These are phyloP conservation scores for Cacatua alba DNA, from an alignment of 2,113 vertebrate species.

Conservation along the genomic window DNA sequence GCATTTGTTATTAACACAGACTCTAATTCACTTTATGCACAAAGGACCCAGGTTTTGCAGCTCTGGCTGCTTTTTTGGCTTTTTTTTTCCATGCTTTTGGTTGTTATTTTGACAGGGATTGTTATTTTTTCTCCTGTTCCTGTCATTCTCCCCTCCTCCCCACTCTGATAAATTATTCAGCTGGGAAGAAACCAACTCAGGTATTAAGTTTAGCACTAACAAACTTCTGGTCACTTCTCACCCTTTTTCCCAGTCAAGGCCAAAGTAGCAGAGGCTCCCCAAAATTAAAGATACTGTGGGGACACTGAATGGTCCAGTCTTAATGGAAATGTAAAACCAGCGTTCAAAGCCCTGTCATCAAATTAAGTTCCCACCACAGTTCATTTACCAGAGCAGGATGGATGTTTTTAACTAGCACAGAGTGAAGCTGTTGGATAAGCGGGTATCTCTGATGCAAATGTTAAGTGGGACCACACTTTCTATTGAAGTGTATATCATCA, in stretches of 20 bases:
- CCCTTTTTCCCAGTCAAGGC: neutral
- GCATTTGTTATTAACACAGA: neutral
- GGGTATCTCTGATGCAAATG: no score
- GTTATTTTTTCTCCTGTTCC: neutral
- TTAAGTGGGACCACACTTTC: neutral
- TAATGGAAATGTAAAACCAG: neutral
- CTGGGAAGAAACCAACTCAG: neutral
- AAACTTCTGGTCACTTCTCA: neutral
- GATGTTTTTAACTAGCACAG: neutral
- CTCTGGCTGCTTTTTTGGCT: neutral
- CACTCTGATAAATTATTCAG: neutral
- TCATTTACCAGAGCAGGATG: neutral
- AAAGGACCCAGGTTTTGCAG: neutral
- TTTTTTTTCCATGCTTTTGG: neutral
- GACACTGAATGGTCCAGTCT: neutral
- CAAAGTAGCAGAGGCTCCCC: neutral
- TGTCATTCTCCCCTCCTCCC: neutral
- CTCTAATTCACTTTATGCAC: neutral
- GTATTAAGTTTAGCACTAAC: no score
- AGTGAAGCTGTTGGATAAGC: neutral
- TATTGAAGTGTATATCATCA: fast-evolving
- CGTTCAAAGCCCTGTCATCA: neutral
- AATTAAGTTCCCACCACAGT: neutral
- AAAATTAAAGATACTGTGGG: neutral
- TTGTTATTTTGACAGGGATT: neutral